These are phyloP conservation scores for Pocillopora grandis DNA, from an alignment of 92 coral and sea anemone genomes.

Conservation along the genomic window DNA sequence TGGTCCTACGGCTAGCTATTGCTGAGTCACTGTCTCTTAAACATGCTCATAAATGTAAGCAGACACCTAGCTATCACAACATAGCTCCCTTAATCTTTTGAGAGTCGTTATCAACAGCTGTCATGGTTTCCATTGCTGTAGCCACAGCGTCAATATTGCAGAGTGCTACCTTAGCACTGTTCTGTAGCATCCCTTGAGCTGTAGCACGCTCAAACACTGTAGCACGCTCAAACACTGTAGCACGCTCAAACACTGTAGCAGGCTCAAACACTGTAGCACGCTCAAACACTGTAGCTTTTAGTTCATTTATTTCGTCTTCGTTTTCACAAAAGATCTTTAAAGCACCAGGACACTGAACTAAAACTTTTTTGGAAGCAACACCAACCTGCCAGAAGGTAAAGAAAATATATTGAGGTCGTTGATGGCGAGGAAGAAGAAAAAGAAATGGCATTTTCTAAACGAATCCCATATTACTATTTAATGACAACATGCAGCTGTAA, in stretches of 20 bases:
- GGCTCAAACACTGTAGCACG: constrained; percentile 60
- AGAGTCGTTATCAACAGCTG: constrained; percentile 89
- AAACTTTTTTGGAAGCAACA: constrained; percentile 78
- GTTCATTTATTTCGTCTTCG: constrained; percentile 41
- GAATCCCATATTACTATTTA: too few species aligned
- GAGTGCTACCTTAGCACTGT: constrained; percentile 74
- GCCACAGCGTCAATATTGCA: constrained; percentile 79
- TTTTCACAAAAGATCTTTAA: constrained; percentile 74
- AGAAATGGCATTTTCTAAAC: not conserved
- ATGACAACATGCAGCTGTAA: too few species aligned
- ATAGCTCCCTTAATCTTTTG: constrained; percentile 97
- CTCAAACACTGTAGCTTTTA: constrained; percentile 52
- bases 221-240: constrained; percentile 46
- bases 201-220: constrained; percentile 42
- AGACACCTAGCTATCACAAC: constrained; percentile 64
- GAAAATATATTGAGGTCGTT: not conserved
- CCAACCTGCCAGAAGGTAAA: constrained; percentile 52
- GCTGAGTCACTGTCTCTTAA: too few species aligned
- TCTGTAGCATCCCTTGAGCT: constrained; percentile 64
- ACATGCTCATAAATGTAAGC: not conserved
- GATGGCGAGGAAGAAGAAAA: not conserved
- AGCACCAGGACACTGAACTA: constrained; percentile 77
- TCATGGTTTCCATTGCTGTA: constrained; percentile 92
- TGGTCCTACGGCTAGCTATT: too few species aligned
- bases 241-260: not conserved